Conservation (phyloP, 2,888 invertebrate genomes). For the Tridacna gigas region DNA sequence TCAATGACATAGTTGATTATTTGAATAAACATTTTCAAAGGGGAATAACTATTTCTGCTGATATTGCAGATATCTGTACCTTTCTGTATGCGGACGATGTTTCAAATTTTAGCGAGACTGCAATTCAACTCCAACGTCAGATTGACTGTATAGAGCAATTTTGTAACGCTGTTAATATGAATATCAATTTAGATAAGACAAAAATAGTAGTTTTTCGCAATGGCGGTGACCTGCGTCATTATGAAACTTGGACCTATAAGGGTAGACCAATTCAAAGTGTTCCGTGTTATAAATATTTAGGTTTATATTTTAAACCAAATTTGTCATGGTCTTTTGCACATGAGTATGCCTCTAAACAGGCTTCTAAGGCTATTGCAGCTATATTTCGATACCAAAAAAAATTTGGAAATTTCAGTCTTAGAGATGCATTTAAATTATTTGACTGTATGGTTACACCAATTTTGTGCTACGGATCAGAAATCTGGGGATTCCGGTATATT, state of each 20-base stretch:
- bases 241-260: slow-evolving; percentile 35
- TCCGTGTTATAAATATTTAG: slow-evolving; percentile 38
- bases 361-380: not conserved
- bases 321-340: slow-evolving; percentile 21
- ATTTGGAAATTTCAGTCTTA: not conserved
- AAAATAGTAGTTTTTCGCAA: no score
- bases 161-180: not conserved
- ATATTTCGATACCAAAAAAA: not conserved
- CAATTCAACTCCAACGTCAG: slow-evolving; percentile 5
- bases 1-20: no score
- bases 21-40: no score
- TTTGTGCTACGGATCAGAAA: no score
- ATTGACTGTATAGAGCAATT: slow-evolving; percentile 6
- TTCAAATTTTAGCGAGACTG: slow-evolving; percentile 8
- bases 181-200: slow-evolving; percentile 26
- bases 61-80: no score
- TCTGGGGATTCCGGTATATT: no score
- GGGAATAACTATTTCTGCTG: no score
- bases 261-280: slow-evolving; percentile 22
- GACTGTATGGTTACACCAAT: no score
- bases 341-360: not conserved
- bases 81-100: slow-evolving; percentile 36
- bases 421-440: slow-evolving; percentile 22
- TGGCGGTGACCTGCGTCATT: slow-evolving; percentile 2
- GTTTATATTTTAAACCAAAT: slow-evolving; percentile 25